Base-by-base conservation (phyloP, 2,888 invertebrate species). In the Thalpophila matura region DNA sequence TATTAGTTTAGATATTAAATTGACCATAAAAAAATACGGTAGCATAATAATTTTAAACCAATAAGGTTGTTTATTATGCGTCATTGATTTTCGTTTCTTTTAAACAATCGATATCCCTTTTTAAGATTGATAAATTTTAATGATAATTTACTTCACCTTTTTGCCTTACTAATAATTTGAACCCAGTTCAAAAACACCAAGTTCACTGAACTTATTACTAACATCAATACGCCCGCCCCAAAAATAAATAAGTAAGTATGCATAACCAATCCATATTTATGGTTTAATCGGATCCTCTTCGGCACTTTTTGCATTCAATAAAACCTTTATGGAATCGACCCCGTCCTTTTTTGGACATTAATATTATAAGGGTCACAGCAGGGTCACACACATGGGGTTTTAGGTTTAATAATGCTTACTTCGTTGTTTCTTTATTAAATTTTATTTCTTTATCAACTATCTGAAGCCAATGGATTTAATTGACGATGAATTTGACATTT, bases 261-360 rank as follows among this genome's bases (percentile, higher is more conserved):
- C 16, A 26, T 27, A 38, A 45, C 14, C 20, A 26, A 54, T 24
- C n/a, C 18, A 18, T 50, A 55, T 62, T 62, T 70, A 70, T 59
- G 37, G 33, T 56, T 38, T 42, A 68, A 74, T 65, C 27, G 27
- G 9, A 47, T 16, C 35, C 18, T 24, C n/a, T 46, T 40, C 26
- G 33, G 27, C 22, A 33, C 26, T 47, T 59, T 58, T 57, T 56
- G 24, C 37, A 29, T 51, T 37, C 45, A 79, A 58, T 72, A 79
- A 66, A 66, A 56, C 43, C 58, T 60, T 70, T 50, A 74, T 56
- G 51, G 38, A 14, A 54, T 42, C 33, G 22, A 43, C 22, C 10
- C 55, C 38, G 35, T 35, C 58, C 73, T 42, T 58, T 71, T 55
- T 60, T 66, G 31, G 35, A 31, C 45, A 79, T 58, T 56, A 70